Conservation (phyloP, 2,888 invertebrate genomes). For the Phyto melanocephala region DNA sequence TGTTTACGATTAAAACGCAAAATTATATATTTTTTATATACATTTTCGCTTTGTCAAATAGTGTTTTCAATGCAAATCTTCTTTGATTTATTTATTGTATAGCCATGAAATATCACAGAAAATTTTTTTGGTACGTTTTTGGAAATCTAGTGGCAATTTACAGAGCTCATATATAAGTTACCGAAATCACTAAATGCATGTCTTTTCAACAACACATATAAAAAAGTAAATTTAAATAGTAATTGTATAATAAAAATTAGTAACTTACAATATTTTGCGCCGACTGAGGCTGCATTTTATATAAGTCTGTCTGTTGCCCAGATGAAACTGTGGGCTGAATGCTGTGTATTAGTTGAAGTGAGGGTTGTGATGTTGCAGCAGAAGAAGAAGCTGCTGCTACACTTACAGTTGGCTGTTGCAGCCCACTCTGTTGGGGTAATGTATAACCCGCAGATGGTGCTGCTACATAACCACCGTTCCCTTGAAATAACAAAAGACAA, state of each 20-base stretch:
- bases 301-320: constrained; percentile 73
- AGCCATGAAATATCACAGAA: no score
- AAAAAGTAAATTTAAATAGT: no score
- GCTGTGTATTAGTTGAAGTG: constrained; percentile 72
- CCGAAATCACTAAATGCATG: neutral
- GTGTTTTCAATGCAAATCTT: no score
- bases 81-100: no score
- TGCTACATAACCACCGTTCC: constrained; percentile 78
- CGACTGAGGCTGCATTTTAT: constrained; percentile 77
- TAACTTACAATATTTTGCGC: constrained; percentile 75
- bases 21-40: no score
- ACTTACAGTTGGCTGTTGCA: constrained; percentile 52
- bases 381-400: constrained; percentile 18
- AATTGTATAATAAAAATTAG: no score
- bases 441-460: constrained; percentile 74
- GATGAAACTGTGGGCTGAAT: constrained; percentile 75
- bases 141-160: neutral
- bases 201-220: neutral
- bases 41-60: no score
- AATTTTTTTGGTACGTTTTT: neutral
- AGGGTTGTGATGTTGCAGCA: constrained; percentile 48
- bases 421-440: constrained; percentile 73
- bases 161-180: neutral
- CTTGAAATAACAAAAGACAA: constrained; percentile 63
- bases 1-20: no score